phyloP scores from a whole-genome alignment of 2,888 invertebrate species.

The Galerucella pusilla region DNA sequence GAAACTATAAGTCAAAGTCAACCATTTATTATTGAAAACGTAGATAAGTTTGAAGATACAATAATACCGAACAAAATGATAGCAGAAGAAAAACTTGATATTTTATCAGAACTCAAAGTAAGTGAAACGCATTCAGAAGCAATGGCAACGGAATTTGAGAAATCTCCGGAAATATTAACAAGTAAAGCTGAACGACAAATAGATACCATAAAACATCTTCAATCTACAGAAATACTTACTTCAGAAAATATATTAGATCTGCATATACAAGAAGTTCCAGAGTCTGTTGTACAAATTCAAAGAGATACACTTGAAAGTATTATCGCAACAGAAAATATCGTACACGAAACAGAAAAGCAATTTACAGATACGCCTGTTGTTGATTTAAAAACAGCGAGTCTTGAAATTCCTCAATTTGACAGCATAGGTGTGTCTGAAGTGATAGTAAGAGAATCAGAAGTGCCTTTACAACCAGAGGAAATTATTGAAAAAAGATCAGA shows the following conservation, averaged over 20 bases:
- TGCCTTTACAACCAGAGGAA: constrained; percentile 41
- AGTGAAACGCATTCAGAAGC: constrained; percentile 67
- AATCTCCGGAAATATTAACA: constrained; percentile 61
- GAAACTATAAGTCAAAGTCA: constrained; percentile 49
- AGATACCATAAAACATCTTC: constrained; percentile 60
- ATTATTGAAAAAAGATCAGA: constrained; percentile 43
- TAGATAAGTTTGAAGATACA: constrained; percentile 57
- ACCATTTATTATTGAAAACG: constrained; percentile 49
- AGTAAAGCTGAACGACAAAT: constrained; percentile 58
- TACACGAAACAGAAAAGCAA: constrained; percentile 66
- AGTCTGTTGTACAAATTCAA: constrained; percentile 57
- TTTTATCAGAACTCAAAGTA: constrained; percentile 68
- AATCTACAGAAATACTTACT: constrained; percentile 57
- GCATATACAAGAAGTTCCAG: constrained; percentile 50
- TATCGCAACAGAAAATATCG: constrained; percentile 61
- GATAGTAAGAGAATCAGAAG: constrained; percentile 55
- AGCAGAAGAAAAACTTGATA: constrained; percentile 68
- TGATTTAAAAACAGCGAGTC: constrained; percentile 61
- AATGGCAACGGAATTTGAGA: constrained; percentile 56
- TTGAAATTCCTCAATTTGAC: constrained; percentile 63
- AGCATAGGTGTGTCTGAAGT: constrained; percentile 61
- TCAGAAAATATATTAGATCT: constrained; percentile 55
- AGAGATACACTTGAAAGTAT: constrained; percentile 65
- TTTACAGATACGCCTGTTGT: constrained; percentile 55
- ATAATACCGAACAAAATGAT: constrained; percentile 67